Evolutionary conservation across 2,888 invertebrate species (phyloP).

Genomic region (Loripinus fragilis): DNA sequence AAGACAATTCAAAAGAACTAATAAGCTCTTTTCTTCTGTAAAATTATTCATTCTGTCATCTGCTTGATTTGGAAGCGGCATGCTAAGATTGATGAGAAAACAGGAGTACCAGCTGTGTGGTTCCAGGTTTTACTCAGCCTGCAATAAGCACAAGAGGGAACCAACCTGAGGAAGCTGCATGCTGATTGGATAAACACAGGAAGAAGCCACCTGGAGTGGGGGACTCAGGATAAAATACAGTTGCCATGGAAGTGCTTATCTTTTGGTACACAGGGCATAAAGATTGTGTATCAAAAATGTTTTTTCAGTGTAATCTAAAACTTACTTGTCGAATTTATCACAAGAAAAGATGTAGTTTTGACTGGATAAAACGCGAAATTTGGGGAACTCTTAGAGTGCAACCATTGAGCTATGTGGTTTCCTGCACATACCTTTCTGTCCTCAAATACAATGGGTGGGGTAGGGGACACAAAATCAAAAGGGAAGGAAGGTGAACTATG

Average conservation of each 20-base stretch:
- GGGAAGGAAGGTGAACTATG: too few species aligned
- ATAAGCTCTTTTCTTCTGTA: too few species aligned
- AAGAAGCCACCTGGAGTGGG: slow-evolving; percentile 47
- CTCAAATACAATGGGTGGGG: too few species aligned
- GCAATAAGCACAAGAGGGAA: background rate
- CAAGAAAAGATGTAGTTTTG: slow-evolving; percentile 4
- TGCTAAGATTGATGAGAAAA: background rate
- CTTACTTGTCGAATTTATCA: slow-evolving; percentile 44
- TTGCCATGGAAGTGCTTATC: slow-evolving; percentile 50
- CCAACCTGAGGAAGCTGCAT: slow-evolving; percentile 26
- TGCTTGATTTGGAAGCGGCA: too few species aligned
- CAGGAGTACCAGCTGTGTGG: slow-evolving; percentile 1
- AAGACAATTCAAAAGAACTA: too few species aligned
- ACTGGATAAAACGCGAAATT: background rate
- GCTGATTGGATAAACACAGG: slow-evolving; percentile 48
- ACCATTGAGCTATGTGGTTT: too few species aligned
- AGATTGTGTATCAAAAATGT: slow-evolving; percentile 20
- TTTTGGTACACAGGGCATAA: slow-evolving; percentile 21
- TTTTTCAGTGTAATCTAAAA: slow-evolving; percentile 37
- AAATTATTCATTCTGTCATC: too few species aligned
- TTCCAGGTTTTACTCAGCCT: background rate
- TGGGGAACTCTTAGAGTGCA: too few species aligned
- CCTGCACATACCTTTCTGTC: too few species aligned
- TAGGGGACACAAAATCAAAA: background rate
- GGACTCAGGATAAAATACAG: slow-evolving; percentile 36